Evolutionary conservation across 2,797 vertebrate genomes (phyloP).

Genomic region (Scolopax bukidnonensis): DNA sequence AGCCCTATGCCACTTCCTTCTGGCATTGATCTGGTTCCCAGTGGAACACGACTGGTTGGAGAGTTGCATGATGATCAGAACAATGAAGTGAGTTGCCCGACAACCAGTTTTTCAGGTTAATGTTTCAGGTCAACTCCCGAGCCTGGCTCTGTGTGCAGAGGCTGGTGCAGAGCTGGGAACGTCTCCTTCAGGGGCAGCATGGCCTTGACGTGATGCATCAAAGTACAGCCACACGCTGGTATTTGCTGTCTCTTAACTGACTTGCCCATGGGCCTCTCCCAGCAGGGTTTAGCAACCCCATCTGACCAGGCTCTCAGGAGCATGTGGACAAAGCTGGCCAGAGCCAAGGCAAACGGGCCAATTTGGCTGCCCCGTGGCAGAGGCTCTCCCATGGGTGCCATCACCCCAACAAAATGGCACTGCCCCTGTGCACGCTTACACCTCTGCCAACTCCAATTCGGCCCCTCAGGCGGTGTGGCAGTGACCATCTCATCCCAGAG

Average conservation of each 20-base stretch:
- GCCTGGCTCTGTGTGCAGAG: neutral
- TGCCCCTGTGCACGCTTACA: neutral
- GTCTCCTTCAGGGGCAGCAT: neutral
- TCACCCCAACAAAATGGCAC: accelerated
- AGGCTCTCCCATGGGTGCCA: neutral
- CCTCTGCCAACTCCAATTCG: neutral
- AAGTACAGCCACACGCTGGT: neutral
- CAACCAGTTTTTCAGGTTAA: constrained; percentile 38
- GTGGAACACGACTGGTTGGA: neutral
- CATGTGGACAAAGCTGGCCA: neutral
- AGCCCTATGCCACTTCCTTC: neutral
- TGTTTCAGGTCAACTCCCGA: neutral
- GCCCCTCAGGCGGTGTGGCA: accelerated
- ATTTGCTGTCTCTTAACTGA: neutral
- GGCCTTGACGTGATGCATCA: accelerated
- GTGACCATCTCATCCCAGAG: neutral
- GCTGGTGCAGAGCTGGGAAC: neutral
- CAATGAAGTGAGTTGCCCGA: neutral
- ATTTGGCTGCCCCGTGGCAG: too few species aligned
- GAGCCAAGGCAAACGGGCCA: neutral
- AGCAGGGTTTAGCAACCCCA: too few species aligned
- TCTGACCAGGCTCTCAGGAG: neutral
- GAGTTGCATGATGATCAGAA: neutral
- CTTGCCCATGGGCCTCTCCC: neutral
- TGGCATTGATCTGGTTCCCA: neutral